A percentile compares a stretch with the other conserved stretches of the same genome.
phyloP scores from a whole-genome alignment of 1,140 invertebrate genomes.

The Ips typographus region DNA sequence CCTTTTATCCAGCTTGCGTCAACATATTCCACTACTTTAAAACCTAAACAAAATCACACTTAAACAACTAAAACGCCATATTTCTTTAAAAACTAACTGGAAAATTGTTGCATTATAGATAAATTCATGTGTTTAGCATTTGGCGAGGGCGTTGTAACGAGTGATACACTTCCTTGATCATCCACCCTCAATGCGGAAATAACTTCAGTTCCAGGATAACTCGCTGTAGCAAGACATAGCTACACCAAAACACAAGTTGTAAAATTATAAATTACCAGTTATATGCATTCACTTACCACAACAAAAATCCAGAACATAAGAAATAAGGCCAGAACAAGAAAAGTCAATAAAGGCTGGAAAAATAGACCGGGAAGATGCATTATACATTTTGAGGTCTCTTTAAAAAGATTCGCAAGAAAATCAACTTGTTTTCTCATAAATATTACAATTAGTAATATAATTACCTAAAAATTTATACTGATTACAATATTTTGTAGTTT shows the following conservation, averaged over 20 bases:
- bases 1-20: slow-evolving; percentile 76
- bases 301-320: slow-evolving; percentile 84
- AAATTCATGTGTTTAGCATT: slow-evolving; percentile 36
- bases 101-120: slow-evolving; percentile 39
- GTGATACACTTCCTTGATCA: background rate
- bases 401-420: slow-evolving; percentile 79
- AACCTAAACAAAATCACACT: slow-evolving; percentile 52
- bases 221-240: slow-evolving; percentile 63
- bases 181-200: slow-evolving; percentile 30
- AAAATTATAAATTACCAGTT: background rate
- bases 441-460: slow-evolving; percentile 76
- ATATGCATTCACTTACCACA: slow-evolving; percentile 60
- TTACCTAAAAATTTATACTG: slow-evolving; percentile 60
- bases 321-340: slow-evolving; percentile 74
- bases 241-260: slow-evolving; percentile 38
- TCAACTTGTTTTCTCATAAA: slow-evolving; percentile 78
- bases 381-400: slow-evolving; percentile 84
- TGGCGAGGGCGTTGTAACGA: slow-evolving; percentile 6
- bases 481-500: background rate
- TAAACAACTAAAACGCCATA: background rate
- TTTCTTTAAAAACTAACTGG: slow-evolving; percentile 29
- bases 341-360: slow-evolving; percentile 85
- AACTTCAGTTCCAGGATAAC: slow-evolving; percentile 46
- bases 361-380: slow-evolving; percentile 81
- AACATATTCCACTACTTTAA: slow-evolving; percentile 67